Evolutionary conservation across 92 coral and sea anemone species (phyloP), one percentile per base, ranked within the genome.

Genomic region (Bergia puertoricense): DNA sequence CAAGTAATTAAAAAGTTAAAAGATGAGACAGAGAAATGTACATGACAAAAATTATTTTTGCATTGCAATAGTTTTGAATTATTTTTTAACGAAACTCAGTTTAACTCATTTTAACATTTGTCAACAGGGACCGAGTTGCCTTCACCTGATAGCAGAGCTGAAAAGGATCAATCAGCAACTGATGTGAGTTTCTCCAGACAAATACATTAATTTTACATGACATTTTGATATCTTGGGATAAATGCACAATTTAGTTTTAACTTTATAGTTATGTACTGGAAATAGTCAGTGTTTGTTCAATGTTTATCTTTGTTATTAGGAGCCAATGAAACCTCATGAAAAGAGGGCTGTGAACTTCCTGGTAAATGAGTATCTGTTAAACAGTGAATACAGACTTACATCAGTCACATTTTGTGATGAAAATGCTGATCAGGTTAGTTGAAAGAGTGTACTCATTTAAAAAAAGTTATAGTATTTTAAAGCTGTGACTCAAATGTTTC

Each of bases 401-500:
- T 97, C 99, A 40, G 95, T 97, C 45, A 97, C 99, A 41, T 95
- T 97, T 80, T 97, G 97, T 20, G 99, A 97, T 91, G 99, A 97
- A 90, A 97, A 97, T 88, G 94, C 96, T 44, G 98, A 97, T 71
- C 99, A 97, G 98, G 99, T 97, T 36, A 18, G 71, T 75, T 36
- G 18, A 6, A n/a, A 56, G 22, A 11, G 46, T 51, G 2, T 1
- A 43, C 30, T 3, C 20, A 30, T 71, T 71, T 4, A 38, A 71
- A 71, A 4, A 38, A 71, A 75, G 1, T 18, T 75, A 39, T 39
- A 11, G 48, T 75, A 36, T 75, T 39, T 75, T 75, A 30, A 75
- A 20, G n/a, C 18, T 62, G 11, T 18, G 8, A 48, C 54, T 48
- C 4, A 62, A 2, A 2, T 62, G 23, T 62, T 62, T 3, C 69